Evolutionary conservation across 2,888 invertebrate species (phyloP), one percentile per base, ranked within the genome.

Genomic region (Cryptus viduatorius): DNA sequence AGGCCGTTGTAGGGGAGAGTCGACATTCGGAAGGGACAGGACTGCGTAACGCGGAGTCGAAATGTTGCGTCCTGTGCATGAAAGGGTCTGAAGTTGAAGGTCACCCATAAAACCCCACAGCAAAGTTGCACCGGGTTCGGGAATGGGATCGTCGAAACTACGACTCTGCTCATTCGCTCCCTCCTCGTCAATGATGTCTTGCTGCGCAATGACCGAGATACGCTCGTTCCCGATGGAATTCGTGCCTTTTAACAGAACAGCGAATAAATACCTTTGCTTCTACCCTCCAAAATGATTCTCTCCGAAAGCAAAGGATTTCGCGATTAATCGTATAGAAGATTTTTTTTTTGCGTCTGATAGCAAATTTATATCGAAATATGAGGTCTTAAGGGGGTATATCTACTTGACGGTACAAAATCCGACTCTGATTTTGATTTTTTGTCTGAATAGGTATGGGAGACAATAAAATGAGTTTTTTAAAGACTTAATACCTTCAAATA

Each of bases 31-130:
- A 83, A 82, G 85, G 87, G 86, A 86, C 77, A 61, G n/a, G 59
- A 80, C 71, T 84, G 81, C 84, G 84, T 84, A 84, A 79, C 56
- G 83, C 37, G 82, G 80, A 72, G 71, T 68, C 56, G 44, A 80
- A 73, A 72, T 71, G 71, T 73, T 88, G 80, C 86, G 85, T 83
- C 72, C 31, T n/a, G 78, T 85, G 68, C 79, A 75, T 71, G 64
- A 68, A 83, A 73, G 83, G 85, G 79, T 86, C 67, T 77, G 64
- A 87, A 86, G 87, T 87, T 87, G 87, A 89, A 86, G 86, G 86
- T 86, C 89, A 86, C 82, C 82, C 78, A 77, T 87, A 72, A n/a
- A 69, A 53, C 42, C 79, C 76, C 76, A 56, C 53, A 53, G 81
- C 69, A 69, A 75, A 75, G 80, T 84, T 75, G 81, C 53, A 56